Base-by-base conservation (phyloP, 2,888 invertebrate species). In the Dolichomitus sp. region DNA sequence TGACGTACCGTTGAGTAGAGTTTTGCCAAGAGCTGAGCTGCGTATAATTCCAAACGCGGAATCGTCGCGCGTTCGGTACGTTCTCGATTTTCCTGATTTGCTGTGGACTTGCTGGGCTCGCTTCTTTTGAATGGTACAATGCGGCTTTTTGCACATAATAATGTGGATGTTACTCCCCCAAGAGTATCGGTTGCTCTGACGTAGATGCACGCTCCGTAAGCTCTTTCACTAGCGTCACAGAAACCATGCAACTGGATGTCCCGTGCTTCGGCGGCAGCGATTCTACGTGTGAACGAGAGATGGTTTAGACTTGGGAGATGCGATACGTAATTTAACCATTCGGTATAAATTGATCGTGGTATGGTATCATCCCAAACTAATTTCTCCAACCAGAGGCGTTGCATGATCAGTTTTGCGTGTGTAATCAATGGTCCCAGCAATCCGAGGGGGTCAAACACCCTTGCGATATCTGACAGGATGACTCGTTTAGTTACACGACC, bases 31-130 rank as follows among this genome's bases (percentile, higher is more conserved):
- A 81, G 45, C 14, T 50, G 6, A 4, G 83, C 81, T 5, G 76
- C 81, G 23, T 50, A 50, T 6, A 85, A 30, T 45, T 84, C 83
- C 0, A 81, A 37, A 1, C 80, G 48, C 14, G 81, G 80, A 52
- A 85, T 23, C 1, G 83, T 75, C 0, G 73, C 4, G 7, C 40
- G 9, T 6, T 89, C 87, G 1, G 74, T 76, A 78, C 88, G 89
- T 27, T 86, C 54, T 54, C 3, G 9, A 2, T 54, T 7, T 23
- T 23, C 27, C 7, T 54, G 6, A 1, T 12, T 3, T 9, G 4
- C 23, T 23, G 12, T 1, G 9, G n/a, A 6, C 2, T 6, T 9
- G 2, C 7, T 23, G 3, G 2, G 9, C 5, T 11, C 1, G 3
- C 17, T 17, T 3, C 54, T 0, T 1, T 54, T 54, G 9, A 54